Evolutionary conservation across 2,888 invertebrate genomes (phyloP).

Genomic region (Bhutanitis thaidina): DNA sequence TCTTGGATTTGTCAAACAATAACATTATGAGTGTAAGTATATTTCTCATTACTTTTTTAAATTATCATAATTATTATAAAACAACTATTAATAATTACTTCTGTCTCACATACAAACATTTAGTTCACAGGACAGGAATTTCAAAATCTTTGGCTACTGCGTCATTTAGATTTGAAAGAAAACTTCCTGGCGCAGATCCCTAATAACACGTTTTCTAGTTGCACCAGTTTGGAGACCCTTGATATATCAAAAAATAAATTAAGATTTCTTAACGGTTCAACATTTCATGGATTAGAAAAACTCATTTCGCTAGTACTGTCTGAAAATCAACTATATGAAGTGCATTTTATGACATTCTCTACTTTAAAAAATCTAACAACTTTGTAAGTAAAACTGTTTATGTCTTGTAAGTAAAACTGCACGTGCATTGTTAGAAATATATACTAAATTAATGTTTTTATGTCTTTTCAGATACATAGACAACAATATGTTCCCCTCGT

Average conservation of each 20-base stretch:
- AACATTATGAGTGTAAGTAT: constrained; percentile 68
- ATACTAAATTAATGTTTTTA: neutral
- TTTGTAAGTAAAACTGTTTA: constrained; percentile 81
- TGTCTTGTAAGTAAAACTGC: too few species aligned
- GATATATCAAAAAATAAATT: constrained; percentile 85
- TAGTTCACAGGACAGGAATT: constrained; percentile 80
- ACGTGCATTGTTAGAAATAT: too few species aligned
- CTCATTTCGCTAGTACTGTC: constrained; percentile 84
- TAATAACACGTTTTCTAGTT: constrained; percentile 79
- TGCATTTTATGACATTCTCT: constrained; percentile 82
- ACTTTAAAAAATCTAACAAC: constrained; percentile 83
- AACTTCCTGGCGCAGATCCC: constrained; percentile 81
- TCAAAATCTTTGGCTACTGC: constrained; percentile 71
- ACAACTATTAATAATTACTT: too few species aligned
- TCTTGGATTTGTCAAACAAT: constrained; percentile 78
- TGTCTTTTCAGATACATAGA: constrained; percentile 83
- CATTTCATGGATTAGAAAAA: constrained; percentile 82
- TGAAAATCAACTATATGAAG: constrained; percentile 83
- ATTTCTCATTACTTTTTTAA: neutral
- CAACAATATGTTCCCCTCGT: constrained; percentile 84
- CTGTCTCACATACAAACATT: constrained; percentile 28
- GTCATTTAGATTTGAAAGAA: constrained; percentile 84
- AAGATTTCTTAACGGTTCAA: constrained; percentile 79
- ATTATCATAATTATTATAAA: too few species aligned
- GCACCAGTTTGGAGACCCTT: constrained; percentile 81